Evolutionary conservation across 1,140 invertebrate species (phyloP).

Genomic region (Mesaphorura yosii): DNA sequence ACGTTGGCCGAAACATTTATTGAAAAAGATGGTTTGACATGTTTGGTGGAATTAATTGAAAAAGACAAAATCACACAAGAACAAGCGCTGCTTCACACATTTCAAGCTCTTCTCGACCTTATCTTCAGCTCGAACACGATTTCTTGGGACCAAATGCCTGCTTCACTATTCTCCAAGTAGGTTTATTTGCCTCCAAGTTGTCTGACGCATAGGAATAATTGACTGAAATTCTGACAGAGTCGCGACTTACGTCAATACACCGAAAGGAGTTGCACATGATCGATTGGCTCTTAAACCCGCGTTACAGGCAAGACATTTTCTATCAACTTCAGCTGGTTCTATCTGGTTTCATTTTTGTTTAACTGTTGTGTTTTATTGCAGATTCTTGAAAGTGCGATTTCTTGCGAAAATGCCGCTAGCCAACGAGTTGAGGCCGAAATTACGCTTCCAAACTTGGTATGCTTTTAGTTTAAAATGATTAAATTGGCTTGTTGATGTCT

Average conservation of each 20-base stretch:
- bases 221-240: too few species aligned
- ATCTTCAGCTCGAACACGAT: conserved; percentile 16
- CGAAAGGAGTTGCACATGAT: conserved; percentile 12
- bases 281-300: conserved; percentile 14
- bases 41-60: conserved; percentile 25
- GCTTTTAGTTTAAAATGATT: not conserved
- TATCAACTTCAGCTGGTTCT: not conserved
- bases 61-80: conserved; percentile 24
- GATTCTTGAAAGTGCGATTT: conserved; percentile 25
- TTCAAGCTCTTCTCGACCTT: conserved; percentile 25
- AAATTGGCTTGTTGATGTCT: too few species aligned
- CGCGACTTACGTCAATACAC: conserved; percentile 15
- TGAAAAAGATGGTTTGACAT: conserved; percentile 11
- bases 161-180: conserved; percentile 25
- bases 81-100: conserved; percentile 9
- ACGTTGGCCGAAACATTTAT: conserved; percentile 25
- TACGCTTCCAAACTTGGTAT: conserved; percentile 68
- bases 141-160: conserved; percentile 25
- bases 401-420: conserved; percentile 39
- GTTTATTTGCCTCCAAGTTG: not conserved
- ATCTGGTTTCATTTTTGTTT: conserved; percentile 1
- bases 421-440: conserved; percentile 76
- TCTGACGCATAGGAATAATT: too few species aligned
- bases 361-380: conserved; percentile 7
- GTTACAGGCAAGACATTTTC: conserved; percentile 12